Base-by-base conservation (phyloP, 2,797 vertebrate species). In the Pantherophis alleghaniensis region DNA sequence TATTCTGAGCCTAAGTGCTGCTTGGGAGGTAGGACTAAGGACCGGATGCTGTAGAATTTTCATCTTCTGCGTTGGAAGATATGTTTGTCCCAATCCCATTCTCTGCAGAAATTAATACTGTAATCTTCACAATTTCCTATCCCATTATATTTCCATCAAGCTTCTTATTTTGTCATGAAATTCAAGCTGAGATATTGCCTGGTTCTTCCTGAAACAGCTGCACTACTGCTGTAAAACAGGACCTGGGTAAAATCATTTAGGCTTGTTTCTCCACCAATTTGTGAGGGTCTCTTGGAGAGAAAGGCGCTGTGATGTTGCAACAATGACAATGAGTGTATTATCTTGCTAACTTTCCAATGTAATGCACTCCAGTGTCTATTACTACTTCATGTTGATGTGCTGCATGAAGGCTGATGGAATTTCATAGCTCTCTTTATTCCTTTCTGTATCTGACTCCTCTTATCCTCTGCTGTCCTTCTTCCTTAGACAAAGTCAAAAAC, bases 361-460 rank as follows among this genome's bases (percentile, higher is more conserved):
- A 91, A 88, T 93, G 86, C 86, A 60, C 63, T 88, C 56, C 86
- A 47, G 16, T 63, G 47, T 90, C 26, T 87, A 37, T 63, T n/a
- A 42, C 6, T 91, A 42, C 87, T 32, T 61, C 32, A 63, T n/a
- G n/a, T 88, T 83, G 90, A 93, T 89, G 47, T 53, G n/a, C 42
- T 88, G 26, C 93, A 74, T 32, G 2, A 10, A 59, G 11, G 13
- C n/a, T 18, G 66, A 4, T 0, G 0, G 11, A 42, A 10, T 37
- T 89, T 26, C 11, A 55, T 86, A 12, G 2, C 14, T 63, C 1
- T 74, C 61, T 93, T 89, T 20, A 63, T 88, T 55, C 1, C 6
- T 3, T 7, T 92, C 59, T 89, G 66, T 0, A 0, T 4, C n/a
- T 95, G 86, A 61, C 9, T 61, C 53, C 56, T 87, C 42, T 47